Conservation (phyloP, 2,888 invertebrate species). For the Tortrix viridana region DNA sequence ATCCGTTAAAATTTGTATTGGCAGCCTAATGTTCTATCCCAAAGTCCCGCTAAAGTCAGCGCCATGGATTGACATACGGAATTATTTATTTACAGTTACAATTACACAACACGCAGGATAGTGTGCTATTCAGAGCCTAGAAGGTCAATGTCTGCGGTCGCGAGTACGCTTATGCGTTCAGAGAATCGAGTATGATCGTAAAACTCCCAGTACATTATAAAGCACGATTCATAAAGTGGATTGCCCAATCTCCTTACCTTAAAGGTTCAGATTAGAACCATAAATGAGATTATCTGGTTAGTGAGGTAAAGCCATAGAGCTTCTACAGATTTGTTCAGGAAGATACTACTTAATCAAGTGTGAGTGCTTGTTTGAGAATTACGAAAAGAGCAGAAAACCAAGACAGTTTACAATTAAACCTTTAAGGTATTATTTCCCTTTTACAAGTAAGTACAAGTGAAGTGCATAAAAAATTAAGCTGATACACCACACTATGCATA, state of each 20-base stretch:
- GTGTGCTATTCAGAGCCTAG: slow-evolving; percentile 62
- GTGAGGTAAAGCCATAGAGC: too few relatives aligned
- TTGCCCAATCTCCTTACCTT: slow-evolving; percentile 11
- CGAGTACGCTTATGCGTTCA: slow-evolving; percentile 14
- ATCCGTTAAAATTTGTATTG: not conserved
- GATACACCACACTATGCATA: too few relatives aligned
- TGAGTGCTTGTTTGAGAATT: too few relatives aligned
- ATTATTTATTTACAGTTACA: slow-evolving; percentile 36
- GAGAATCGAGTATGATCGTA: slow-evolving; percentile 35
- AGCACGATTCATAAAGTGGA: slow-evolving; percentile 39
- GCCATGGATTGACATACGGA: slow-evolving; percentile 7
- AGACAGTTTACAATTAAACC: too few relatives aligned
- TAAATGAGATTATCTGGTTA: too few relatives aligned
- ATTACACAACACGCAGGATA: slow-evolving; percentile 53
- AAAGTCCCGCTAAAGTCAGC: slow-evolving; percentile 3
- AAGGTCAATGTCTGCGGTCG: slow-evolving; percentile 75
- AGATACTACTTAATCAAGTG: too few relatives aligned
- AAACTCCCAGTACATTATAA: slow-evolving; percentile 41
- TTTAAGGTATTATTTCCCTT: too few relatives aligned
- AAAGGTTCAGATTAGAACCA: not conserved
- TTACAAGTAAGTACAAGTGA: too few relatives aligned
- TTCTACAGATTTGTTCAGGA: too few relatives aligned
- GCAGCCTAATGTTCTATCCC: not conserved
- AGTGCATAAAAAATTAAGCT: too few relatives aligned
- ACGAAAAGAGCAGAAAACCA: too few relatives aligned